These are phyloP conservation scores for Acanthis flammea DNA, from an alignment of 2,797 vertebrate genomes.

Conservation along the genomic window DNA sequence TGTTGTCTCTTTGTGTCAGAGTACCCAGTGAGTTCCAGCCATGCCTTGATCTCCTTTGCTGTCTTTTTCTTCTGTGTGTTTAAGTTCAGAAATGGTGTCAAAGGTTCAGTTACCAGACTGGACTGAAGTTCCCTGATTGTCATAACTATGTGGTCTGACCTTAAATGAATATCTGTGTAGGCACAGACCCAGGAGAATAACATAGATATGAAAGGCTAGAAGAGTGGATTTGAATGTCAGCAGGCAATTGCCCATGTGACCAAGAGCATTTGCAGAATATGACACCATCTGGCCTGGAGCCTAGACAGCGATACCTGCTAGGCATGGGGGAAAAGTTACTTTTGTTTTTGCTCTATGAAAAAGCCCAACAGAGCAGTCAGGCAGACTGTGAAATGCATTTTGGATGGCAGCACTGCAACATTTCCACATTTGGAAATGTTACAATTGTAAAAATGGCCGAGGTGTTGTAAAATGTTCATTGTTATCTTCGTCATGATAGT, in stretches of 20 bases:
- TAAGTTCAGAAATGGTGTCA: not conserved
- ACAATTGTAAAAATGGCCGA: not conserved
- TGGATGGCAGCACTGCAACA: not conserved
- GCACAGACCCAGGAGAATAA: not conserved
- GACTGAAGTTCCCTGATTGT: not conserved
- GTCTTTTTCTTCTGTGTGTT: not conserved
- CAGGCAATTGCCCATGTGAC: not conserved
- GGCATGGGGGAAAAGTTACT: not conserved
- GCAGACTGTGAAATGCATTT: not conserved
- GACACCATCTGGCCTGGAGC: not conserved
- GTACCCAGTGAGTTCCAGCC: not conserved
- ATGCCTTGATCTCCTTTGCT: not conserved
- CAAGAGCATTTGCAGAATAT: not conserved
- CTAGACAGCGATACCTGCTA: not conserved
- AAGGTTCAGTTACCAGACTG: not conserved
- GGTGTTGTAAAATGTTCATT: not conserved
- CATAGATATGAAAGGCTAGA: not conserved
- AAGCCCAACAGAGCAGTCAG: not conserved
- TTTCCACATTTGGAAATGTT: not conserved
- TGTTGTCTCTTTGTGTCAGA: not conserved
- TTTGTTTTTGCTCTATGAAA: not conserved
- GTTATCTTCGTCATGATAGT: not conserved
- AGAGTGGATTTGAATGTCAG: not conserved
- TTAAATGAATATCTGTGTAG: not conserved
- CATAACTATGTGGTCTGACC: not conserved